A percentile compares a stretch with the other conserved stretches of the same genome.
Conservation (phyloP, 2,888 invertebrate genomes). For the Mythimna vitellina region DNA sequence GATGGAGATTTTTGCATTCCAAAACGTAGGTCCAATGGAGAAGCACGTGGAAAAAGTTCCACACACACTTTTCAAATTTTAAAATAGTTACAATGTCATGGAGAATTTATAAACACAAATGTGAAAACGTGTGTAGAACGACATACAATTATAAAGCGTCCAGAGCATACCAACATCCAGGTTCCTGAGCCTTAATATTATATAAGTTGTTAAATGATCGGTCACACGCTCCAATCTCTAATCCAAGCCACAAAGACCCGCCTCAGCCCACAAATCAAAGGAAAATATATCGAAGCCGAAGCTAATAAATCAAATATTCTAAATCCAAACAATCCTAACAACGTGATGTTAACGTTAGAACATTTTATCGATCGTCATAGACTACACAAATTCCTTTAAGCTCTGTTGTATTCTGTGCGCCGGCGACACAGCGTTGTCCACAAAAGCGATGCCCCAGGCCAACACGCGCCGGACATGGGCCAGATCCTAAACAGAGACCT, state of each 20-base stretch:
- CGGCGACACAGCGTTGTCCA: constrained; percentile 61
- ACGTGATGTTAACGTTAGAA: constrained; percentile 37
- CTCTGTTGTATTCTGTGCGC: constrained; percentile 55
- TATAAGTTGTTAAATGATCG: background rate
- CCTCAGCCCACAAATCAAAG: constrained; percentile 12
- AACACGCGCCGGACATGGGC: constrained; percentile 70
- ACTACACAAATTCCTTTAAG: constrained; percentile 60
- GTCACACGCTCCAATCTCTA: background rate
- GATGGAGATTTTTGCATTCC: no score
- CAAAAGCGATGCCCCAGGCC: constrained; percentile 69
- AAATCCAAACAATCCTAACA: constrained; percentile 39
- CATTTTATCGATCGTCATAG: constrained; percentile 54
- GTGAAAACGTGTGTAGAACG: no score
- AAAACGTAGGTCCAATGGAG: no score
- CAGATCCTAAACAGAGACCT: constrained; percentile 64
- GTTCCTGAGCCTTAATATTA: no score
- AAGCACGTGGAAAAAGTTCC: no score
- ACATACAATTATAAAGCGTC: no score
- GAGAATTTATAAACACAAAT: no score
- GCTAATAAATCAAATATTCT: constrained; percentile 43
- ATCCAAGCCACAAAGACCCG: background rate
- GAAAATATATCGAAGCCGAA: constrained; percentile 10
- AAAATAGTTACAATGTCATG: no score
- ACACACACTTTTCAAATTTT: no score
- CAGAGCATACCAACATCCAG: no score